Percentiles rank a stretch among this genome's conserved stretches.
These are phyloP conservation scores for Philopedon plagiatum DNA, from an alignment of 2,888 invertebrate genomes.

Conservation along the genomic window DNA sequence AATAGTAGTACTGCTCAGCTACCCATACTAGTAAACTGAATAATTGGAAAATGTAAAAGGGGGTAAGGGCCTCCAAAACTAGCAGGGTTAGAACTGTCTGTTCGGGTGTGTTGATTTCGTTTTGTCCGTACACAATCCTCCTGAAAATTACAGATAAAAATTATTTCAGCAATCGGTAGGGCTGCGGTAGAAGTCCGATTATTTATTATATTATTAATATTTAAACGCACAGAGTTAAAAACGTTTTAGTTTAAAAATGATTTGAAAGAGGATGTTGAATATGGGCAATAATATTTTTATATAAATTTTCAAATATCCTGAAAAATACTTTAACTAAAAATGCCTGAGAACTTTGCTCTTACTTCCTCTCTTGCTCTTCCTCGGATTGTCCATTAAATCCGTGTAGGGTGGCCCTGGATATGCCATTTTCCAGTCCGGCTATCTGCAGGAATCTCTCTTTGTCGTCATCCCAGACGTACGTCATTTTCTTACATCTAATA, in stretches of 20 bases:
- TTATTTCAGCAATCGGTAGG: too few relatives aligned
- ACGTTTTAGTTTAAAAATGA: too few relatives aligned
- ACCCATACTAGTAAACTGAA: conserved; percentile 93
- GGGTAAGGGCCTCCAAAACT: conserved; percentile 89
- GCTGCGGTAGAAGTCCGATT: too few relatives aligned
- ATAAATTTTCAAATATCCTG: too few relatives aligned
- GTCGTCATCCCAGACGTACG: conserved; percentile 85
- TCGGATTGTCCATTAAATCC: conserved; percentile 73
- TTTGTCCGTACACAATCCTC: conserved; percentile 84
- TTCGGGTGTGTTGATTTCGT: conserved; percentile 87
- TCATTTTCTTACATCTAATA: conserved; percentile 87
- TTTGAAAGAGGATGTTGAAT: too few relatives aligned
- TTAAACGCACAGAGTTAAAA: too few relatives aligned
- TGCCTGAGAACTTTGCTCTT: too few relatives aligned
- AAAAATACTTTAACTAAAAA: too few relatives aligned
- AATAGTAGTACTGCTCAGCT: conserved; percentile 89
- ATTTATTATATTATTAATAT: too few relatives aligned
- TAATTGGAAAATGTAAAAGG: conserved; percentile 96
- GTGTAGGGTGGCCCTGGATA: conserved; percentile 76
- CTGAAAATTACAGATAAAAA: conserved; percentile 71
- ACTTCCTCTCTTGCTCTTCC: conserved; percentile 77
- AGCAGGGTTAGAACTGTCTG: conserved; percentile 81
- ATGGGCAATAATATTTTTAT: too few relatives aligned
- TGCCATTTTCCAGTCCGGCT: conserved; percentile 80
- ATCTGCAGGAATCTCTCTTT: conserved; percentile 79